Evolutionary conservation across 2,888 invertebrate genomes (phyloP).

Genomic region (Ypsolopha scabrella): DNA sequence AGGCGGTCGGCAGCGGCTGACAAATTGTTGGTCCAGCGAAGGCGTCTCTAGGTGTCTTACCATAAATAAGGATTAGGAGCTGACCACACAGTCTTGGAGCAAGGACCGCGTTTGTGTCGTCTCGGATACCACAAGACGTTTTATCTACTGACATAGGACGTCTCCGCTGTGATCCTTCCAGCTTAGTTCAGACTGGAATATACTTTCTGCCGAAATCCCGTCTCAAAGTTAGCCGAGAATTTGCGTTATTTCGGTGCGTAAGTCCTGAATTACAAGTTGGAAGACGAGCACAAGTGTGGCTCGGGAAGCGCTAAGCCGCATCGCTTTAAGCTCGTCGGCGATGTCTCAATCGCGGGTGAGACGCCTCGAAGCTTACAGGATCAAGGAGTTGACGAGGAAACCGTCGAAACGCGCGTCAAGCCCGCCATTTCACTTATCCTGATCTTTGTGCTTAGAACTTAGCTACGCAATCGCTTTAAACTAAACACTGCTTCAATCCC

Average conservation of each 20-base stretch:
- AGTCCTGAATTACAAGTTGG: constrained; percentile 59
- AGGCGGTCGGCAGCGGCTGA: constrained; percentile 40
- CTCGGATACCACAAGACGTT: constrained; percentile 25
- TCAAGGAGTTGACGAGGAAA: constrained; percentile 18
- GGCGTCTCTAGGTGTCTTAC: constrained; percentile 63
- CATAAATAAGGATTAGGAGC: constrained; percentile 68
- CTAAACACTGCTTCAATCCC: not conserved
- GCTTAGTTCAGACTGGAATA: too few relatives aligned
- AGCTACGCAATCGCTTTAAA: not conserved
- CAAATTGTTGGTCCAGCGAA: constrained; percentile 58
- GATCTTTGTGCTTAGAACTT: constrained; percentile 17
- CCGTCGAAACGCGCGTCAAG: constrained; percentile 53
- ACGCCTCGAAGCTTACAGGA: constrained; percentile 43
- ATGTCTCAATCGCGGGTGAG: constrained; percentile 56
- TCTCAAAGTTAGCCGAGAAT: constrained; percentile 37
- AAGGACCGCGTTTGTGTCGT: constrained; percentile 25
- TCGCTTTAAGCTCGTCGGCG: constrained; percentile 50
- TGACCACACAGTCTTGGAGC: constrained; percentile 48
- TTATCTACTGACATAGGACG: constrained; percentile 34
- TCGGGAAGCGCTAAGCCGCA: constrained; percentile 54
- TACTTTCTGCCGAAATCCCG: not conserved
- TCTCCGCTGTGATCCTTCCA: constrained; percentile 12
- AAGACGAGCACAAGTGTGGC: constrained; percentile 51
- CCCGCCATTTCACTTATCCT: constrained; percentile 47
- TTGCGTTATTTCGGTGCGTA: constrained; percentile 60